Base-by-base conservation (phyloP, 2,113 vertebrate genomes). In the Poicephalus gulielmi region DNA sequence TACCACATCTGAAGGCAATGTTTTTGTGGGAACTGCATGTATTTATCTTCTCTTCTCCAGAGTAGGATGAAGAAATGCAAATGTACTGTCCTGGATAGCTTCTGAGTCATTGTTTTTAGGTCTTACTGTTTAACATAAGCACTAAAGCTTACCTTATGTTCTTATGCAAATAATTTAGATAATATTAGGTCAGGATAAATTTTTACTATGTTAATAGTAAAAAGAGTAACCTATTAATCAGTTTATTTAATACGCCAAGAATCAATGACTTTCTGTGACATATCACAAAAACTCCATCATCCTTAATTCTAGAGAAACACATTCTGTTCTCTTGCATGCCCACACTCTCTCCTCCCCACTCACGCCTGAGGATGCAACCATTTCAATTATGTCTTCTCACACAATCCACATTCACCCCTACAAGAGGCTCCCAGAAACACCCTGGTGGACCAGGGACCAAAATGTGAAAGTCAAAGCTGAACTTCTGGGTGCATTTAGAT, bases 1-100 rank as follows among this genome's bases (percentile, higher is more conserved):
- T 33, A 96, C 69, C 83, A 71, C 33, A 90, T 86, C 50, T 69
- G 84, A 93, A 96, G 89, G 88, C 92, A 97, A 78, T 44, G 27
- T 24, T 91, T 83, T 81, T 75, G 85, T 73, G 35, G 8, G 4
- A 33, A 74, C 18, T 71, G 10, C 28, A 81, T 33, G 18, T 70
- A 43, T 68, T 74, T 73, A 43, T 77, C 23, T 66, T 71, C 64
- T 92, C 7, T 92, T 8, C 17, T 79, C n/a, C 43, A 69, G 12
- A 66, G 9, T 27, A 92, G 67, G 33, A 88, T 23, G 53, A 86
- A 83, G 53, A 93, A 92, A 94, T 79, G 41, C 6, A 23, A 90
- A 83, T 17, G 9, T 8, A 60, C 28, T 59, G 33, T 44, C 25
- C 39, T 59, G 39, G 8, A 74, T 9, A 77, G n/a, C 46, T 88